These are phyloP conservation scores for Brienomyrus longianalis DNA, from an alignment of 2,113 vertebrate species.

Conservation along the genomic window DNA sequence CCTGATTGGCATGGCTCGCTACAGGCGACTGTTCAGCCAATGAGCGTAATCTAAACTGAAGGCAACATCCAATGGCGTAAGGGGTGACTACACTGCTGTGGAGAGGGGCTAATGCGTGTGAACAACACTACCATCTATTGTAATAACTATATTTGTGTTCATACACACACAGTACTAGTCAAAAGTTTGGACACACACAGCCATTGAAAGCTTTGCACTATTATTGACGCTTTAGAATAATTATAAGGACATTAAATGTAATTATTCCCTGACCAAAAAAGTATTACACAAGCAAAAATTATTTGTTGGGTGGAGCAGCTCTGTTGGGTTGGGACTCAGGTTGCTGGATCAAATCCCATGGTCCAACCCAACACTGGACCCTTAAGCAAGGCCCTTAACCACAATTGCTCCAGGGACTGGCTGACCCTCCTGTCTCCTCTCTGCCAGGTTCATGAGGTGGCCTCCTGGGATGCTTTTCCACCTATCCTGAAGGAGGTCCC, in stretches of 20 bases:
- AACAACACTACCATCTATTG: background rate
- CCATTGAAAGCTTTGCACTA: background rate
- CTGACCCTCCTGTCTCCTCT: background rate
- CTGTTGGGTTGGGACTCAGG: background rate
- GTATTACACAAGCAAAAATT: background rate
- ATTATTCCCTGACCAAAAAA: background rate
- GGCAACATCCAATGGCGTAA: conserved; percentile 21
- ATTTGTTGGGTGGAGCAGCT: background rate
- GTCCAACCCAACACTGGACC: background rate
- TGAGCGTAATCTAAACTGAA: conserved; percentile 7
- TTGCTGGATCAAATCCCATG: background rate
- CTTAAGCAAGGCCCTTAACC: background rate
- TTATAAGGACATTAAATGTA: background rate
- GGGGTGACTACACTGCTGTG: background rate
- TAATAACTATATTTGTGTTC: background rate
- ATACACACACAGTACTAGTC: background rate
- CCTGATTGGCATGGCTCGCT: background rate
- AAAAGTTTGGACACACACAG: background rate
- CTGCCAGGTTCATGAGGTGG: background rate
- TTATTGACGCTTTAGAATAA: background rate
- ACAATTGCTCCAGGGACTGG: background rate
- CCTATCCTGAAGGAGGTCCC: background rate
- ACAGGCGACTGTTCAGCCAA: background rate
- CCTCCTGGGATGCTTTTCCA: background rate
- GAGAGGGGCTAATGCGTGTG: background rate